Percentiles rank a stretch among this genome's conserved stretches.
Conservation (phyloP, 2,888 invertebrate genomes). For the Zonitis immaculata region DNA sequence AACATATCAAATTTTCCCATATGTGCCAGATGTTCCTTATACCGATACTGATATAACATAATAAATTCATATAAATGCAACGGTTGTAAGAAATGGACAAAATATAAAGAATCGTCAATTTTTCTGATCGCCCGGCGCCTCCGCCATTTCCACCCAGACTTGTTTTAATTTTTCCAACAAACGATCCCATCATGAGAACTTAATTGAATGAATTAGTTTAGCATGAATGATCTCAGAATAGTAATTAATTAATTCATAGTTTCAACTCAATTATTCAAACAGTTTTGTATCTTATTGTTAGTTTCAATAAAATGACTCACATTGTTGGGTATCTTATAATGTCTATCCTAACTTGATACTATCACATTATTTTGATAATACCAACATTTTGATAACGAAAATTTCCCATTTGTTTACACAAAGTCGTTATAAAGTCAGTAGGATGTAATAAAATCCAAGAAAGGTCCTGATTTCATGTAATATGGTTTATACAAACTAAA, state of each 20-base stretch:
- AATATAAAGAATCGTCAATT: background rate
- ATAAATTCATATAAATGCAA: background rate
- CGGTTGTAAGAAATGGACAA: background rate
- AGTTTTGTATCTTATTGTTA: conserved; percentile 20
- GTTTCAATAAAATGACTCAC: conserved; percentile 16
- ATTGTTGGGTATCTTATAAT: background rate
- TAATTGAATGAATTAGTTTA: too few species aligned
- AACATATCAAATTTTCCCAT: background rate
- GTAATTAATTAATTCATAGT: background rate
- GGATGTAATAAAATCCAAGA: conserved; percentile 40
- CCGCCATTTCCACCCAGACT: background rate
- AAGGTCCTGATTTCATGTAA: conserved; percentile 40
- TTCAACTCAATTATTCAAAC: conserved; percentile 17
- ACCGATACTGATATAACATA: background rate
- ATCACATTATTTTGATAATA: conserved; percentile 10
- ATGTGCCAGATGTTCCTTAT: background rate
- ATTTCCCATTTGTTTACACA: conserved; percentile 32
- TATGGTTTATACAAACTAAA: conserved; percentile 45
- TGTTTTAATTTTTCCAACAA: too few species aligned
- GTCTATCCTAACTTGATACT: background rate
- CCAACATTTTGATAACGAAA: conserved; percentile 29
- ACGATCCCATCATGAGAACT: too few species aligned
- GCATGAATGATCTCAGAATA: too few species aligned
- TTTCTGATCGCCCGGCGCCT: background rate
- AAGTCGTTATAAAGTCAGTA: conserved; percentile 41